Evolutionary conservation across 2,888 invertebrate species (phyloP), one percentile per base, ranked within the genome.

Genomic region (Eumerus sabulonum): DNA sequence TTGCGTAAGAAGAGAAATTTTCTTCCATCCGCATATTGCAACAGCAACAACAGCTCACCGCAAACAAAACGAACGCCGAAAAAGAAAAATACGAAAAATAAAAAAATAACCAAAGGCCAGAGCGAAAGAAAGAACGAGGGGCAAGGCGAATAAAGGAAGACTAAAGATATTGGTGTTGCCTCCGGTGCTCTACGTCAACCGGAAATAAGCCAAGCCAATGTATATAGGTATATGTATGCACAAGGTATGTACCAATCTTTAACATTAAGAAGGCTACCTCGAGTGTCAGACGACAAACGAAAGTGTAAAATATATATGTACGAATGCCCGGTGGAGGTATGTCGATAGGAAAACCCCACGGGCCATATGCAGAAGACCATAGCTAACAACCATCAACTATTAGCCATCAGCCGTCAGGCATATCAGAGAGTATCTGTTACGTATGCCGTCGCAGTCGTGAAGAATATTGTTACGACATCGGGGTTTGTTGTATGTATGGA

Each of bases 1-100:
- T 77, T 77, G 73, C 77, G 67, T 68, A 77, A 77, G 67, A 77
- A 73, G 77, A 73, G 77, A 77, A 77, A 77, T 77, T 77, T 77
- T 53, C 57, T 73, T 73, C 67, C 77, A 77, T 77, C 77, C 73
- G 77, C 77, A 77, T 73, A 63, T 77, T 77, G 77, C 77, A 73
- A 68, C 73, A 77, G 36, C 40, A 50, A 51, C 51, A 50, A 60
- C 44, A 45, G n/a, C 45, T 71, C 18, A 38, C 50, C 68, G 45
- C 53, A 77, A 73, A 59, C 62, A 56, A 67, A 62, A 40, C 19
- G n/a, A 40, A 40, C 11, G 11, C 3, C 40, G 60, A 45, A 35
- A 40, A 57, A 53, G 38, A 13, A 63, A 7, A 27, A 27, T 2
- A 27, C 27, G 27, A 27, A 2, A n/a, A 50, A 17, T 13, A 36